These are phyloP conservation scores for Apomyelois bistriatella DNA, from an alignment of 2,888 invertebrate genomes.

Conservation along the genomic window DNA sequence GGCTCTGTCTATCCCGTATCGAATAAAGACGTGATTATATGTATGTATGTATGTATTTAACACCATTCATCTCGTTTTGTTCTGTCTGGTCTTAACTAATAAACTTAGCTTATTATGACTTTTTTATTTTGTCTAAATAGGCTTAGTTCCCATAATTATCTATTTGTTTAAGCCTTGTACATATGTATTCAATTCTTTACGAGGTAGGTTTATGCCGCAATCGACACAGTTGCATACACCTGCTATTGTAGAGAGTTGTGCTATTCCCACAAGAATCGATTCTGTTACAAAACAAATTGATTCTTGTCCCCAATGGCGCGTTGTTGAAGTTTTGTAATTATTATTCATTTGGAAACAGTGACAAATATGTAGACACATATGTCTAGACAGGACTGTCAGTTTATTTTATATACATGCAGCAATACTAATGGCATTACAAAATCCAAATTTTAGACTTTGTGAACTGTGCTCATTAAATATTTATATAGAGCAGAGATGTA, in stretches of 20 bases:
- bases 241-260: slow-evolving; percentile 11
- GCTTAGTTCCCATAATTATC: background rate
- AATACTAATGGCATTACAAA: no score
- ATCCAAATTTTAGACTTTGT: no score
- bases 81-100: no score
- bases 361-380: background rate
- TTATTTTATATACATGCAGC: no score
- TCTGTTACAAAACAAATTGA: slow-evolving; percentile 27
- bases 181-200: background rate
- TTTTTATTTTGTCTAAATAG: background rate
- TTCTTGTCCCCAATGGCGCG: slow-evolving; percentile 4
- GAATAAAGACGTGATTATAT: no score
- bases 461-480: no score
- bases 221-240: slow-evolving; percentile 1
- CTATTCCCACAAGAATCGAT: slow-evolving; percentile 32
- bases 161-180: background rate
- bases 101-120: no score
- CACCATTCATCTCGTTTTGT: no score
- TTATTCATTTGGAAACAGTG: background rate
- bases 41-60: no score
- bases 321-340: slow-evolving; percentile 2
- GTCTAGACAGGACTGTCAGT: background rate
- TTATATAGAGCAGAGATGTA: no score
- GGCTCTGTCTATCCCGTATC: no score
- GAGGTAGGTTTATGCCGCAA: slow-evolving; percentile 3